A percentile compares a stretch with the other conserved stretches of the same genome.
phyloP scores from a whole-genome alignment of 2,113 vertebrate species.

The Cyprinus carpio region DNA sequence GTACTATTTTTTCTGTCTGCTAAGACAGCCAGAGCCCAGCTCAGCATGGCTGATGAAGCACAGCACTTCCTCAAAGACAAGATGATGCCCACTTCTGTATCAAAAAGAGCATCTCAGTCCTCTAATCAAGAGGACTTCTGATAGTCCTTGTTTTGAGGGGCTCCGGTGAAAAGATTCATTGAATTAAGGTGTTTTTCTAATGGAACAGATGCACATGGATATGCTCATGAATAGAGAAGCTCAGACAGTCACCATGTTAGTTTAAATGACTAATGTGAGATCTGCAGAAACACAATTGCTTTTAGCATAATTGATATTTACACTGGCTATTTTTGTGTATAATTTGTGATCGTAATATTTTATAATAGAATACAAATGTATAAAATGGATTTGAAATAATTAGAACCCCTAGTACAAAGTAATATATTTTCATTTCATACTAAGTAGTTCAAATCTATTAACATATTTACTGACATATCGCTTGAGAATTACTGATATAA shows the following conservation, averaged over 20 bases:
- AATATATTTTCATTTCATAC: too few relatives aligned
- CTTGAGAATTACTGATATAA: too few relatives aligned
- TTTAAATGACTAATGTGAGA: not conserved
- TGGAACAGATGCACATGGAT: not conserved
- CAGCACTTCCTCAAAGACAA: constrained; percentile 31
- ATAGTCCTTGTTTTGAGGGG: constrained; percentile 27
- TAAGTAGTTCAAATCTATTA: too few relatives aligned
- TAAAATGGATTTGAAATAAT: not conserved
- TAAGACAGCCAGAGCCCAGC: constrained; percentile 64
- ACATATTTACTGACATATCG: too few relatives aligned
- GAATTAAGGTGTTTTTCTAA: constrained; percentile 30
- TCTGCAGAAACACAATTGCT: not conserved
- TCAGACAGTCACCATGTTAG: not conserved
- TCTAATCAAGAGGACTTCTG: constrained; percentile 49
- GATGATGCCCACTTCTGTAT: constrained; percentile 48
- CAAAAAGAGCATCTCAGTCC: constrained; percentile 40
- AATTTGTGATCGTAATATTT: not conserved
- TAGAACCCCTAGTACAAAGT: not conserved
- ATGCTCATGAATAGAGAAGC: constrained; percentile 5
- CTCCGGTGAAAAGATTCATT: constrained; percentile 7
- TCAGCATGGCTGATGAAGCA: constrained; percentile 31
- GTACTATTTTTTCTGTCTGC: constrained; percentile 61
- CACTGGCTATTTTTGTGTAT: not conserved
- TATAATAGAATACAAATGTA: not conserved
- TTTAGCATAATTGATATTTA: not conserved